phyloP scores from a whole-genome alignment of 2,113 vertebrate species.

The Megaceryle torquata region DNA sequence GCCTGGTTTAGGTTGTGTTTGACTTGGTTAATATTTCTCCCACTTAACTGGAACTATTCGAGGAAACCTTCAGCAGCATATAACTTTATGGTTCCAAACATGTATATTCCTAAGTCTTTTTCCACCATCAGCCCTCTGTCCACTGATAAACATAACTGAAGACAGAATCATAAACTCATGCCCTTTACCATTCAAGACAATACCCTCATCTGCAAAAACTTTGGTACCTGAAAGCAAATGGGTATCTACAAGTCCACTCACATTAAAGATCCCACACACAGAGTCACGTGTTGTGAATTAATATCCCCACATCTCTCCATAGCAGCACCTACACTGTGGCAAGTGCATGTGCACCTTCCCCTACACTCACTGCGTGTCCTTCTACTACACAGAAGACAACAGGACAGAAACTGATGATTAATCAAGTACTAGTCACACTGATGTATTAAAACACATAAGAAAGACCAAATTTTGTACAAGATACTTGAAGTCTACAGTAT shows the following conservation, averaged over 20 bases:
- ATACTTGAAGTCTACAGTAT: neutral
- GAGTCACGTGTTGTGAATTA: accelerated
- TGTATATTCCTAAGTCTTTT: neutral
- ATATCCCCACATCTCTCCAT: neutral
- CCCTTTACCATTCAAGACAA: neutral
- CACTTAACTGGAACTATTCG: neutral
- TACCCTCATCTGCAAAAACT: neutral
- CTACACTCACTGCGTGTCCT: accelerated
- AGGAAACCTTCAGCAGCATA: neutral
- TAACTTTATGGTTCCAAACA: neutral
- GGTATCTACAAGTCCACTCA: neutral
- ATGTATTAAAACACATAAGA: neutral
- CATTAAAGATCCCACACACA: accelerated
- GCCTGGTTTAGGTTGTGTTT: neutral
- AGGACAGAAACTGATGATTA: neutral
- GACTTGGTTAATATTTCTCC: neutral
- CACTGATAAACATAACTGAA: neutral
- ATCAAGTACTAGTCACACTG: neutral
- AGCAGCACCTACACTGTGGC: neutral
- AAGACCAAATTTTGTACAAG: neutral
- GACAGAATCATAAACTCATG: neutral
- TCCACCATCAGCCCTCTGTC: neutral
- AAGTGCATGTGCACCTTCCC: neutral
- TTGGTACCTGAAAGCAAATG: neutral
- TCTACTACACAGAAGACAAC: neutral